Evolutionary conservation across 2,113 vertebrate species (phyloP).

Genomic region (Arizona elegans): DNA sequence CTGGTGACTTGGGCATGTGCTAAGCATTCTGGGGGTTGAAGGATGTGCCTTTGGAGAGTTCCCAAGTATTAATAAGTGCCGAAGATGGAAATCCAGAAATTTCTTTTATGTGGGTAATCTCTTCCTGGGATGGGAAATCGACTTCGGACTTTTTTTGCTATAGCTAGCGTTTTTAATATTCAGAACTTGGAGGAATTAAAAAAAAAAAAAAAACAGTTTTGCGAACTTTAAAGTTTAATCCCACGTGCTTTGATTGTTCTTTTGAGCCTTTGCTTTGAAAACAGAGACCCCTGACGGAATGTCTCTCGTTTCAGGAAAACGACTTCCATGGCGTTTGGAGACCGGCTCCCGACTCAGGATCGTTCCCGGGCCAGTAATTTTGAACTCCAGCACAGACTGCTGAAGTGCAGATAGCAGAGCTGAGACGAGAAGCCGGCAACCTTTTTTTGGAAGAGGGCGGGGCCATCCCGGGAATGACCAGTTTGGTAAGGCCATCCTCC

Average conservation of each 20-base stretch:
- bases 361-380: slow-evolving; percentile 32
- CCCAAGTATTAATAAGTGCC: background rate
- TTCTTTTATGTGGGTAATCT: background rate
- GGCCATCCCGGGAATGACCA: background rate
- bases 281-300: fast-evolving
- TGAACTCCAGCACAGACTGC: slow-evolving; percentile 59
- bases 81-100: background rate
- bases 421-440: slow-evolving; percentile 57
- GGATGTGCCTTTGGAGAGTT: background rate
- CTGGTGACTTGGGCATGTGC: background rate
- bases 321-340: slow-evolving; percentile 75
- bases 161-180: background rate
- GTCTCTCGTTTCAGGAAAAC: slow-evolving; percentile 60
- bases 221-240: too few relatives aligned
- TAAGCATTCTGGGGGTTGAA: background rate
- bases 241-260: background rate
- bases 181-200: background rate
- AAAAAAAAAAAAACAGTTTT: background rate
- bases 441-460: background rate
- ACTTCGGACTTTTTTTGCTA: too few relatives aligned
- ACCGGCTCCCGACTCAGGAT: slow-evolving; percentile 52
- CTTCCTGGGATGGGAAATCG: background rate
- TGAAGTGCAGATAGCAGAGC: slow-evolving; percentile 75
- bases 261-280: background rate
- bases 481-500: background rate